Percentiles rank a stretch among this genome's conserved stretches.
Conservation (phyloP, 1,140 invertebrate species). For the Eubasilissa regina region DNA sequence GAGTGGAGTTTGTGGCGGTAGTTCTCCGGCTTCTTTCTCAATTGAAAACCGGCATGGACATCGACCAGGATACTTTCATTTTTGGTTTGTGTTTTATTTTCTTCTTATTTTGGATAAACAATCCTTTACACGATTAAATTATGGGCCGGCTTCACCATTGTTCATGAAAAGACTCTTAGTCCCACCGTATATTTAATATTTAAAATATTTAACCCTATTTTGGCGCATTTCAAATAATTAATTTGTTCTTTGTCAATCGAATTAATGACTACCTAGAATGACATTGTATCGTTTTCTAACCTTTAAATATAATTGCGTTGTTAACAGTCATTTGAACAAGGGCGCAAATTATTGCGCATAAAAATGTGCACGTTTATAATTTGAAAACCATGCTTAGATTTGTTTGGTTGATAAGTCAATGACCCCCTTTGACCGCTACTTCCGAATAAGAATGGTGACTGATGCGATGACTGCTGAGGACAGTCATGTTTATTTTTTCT, state of each 20-base stretch:
- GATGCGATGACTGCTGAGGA: no score
- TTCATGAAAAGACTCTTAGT: not conserved
- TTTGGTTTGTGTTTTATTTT: constrained; percentile 27
- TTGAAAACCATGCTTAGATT: not conserved
- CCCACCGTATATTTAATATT: not conserved
- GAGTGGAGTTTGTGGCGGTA: not conserved
- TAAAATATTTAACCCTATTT: not conserved
- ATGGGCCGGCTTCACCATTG: constrained; percentile 2
- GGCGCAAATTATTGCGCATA: not conserved
- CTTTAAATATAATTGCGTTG: no score
- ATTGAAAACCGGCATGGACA: constrained; percentile 40
- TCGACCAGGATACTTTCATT: constrained; percentile 48
- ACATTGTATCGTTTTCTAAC: not conserved
- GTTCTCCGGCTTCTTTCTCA: not conserved
- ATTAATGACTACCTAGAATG: not conserved
- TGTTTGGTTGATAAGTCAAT: constrained; percentile 30
- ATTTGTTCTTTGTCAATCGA: not conserved
- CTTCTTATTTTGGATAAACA: not conserved
- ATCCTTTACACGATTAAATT: not conserved
- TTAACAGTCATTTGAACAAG: no score
- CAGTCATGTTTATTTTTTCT: no score
- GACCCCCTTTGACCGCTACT: constrained; percentile 5
- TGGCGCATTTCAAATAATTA: not conserved
- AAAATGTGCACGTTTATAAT: not conserved
- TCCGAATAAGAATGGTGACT: not conserved